Evolutionary conservation across 2,113 vertebrate genomes (phyloP).

Genomic region (Anser cygnoides): DNA sequence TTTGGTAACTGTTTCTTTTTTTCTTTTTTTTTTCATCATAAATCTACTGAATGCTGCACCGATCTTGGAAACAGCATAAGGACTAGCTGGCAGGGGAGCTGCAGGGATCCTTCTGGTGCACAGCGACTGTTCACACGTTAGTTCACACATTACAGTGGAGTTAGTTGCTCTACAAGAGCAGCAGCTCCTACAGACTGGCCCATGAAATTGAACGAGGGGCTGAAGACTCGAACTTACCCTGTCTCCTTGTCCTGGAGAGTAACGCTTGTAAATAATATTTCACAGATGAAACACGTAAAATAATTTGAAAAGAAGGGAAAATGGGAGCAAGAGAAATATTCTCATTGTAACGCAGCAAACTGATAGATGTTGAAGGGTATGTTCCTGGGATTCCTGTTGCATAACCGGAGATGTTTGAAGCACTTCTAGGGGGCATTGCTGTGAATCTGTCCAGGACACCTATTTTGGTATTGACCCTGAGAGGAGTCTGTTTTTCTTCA

Average conservation of each 20-base stretch:
- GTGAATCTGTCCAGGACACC: background rate
- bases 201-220: background rate
- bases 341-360: background rate
- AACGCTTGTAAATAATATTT: background rate
- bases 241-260: background rate
- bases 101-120: background rate
- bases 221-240: background rate
- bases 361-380: background rate
- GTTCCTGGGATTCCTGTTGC: background rate
- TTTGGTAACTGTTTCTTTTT: background rate
- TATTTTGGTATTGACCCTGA: background rate
- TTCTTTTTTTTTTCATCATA: background rate
- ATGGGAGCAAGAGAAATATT: background rate
- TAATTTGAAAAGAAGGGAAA: background rate
- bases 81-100: background rate
- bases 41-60: background rate
- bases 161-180: background rate
- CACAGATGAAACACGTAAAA: background rate
- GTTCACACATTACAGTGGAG: background rate
- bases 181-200: too few species aligned
- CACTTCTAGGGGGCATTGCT: background rate
- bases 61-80: background rate
- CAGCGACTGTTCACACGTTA: too few species aligned
- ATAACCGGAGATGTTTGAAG: background rate
- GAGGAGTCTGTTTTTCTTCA: background rate